Base-by-base conservation (phyloP, 2,797 vertebrate genomes). In the Echiichthys vipera region DNA sequence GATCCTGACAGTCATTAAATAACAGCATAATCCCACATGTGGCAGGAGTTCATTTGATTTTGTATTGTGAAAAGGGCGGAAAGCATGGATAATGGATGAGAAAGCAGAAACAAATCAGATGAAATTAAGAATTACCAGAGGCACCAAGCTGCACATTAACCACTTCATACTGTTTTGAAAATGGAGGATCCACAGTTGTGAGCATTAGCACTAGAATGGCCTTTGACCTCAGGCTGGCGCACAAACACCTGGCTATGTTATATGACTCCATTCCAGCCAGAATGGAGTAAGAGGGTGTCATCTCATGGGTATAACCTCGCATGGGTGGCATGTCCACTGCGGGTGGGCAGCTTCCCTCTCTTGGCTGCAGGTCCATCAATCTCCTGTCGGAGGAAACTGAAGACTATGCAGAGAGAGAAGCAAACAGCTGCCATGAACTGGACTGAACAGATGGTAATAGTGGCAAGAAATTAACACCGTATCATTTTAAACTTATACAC, bases 1-100 rank as follows among this genome's bases (percentile, higher is more conserved):
- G 51, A 86, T 84, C 75, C 69, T 87, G 88, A 88, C 78, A 87
- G 87, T 86, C 88, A 90, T 91, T 88, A 86, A 93, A 93, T 88
- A 89, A 91, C 78, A 73, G 78, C 79, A 83, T 91, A 91, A 90
- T 92, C 78, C 74, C 80, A 72, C 80, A 88, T 83, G 86, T 84
- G 87, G 86, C 84, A 74, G 85, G 51, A 49, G 64, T 65, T 75
- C 76, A 84, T 89, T 88, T 83, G 82, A 88, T 89, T 91, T 79
- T 74, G 75, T 86, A 90, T 89, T 79, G 89, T 87, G 87, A 90
- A 88, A 81, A 85, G 51, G 78, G 77, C 74, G 84, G 66, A 57
- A 74, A 73, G 56, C 62, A 71, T 51, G 53, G 88, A 74, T 86
- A 87, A 85, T 86, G 80, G 87, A 85, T 74, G 63, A 80, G 57